Evolutionary conservation across 2,113 vertebrate species (phyloP), one percentile per base, ranked within the genome.

Genomic region (Oxyruncus cristatus): DNA sequence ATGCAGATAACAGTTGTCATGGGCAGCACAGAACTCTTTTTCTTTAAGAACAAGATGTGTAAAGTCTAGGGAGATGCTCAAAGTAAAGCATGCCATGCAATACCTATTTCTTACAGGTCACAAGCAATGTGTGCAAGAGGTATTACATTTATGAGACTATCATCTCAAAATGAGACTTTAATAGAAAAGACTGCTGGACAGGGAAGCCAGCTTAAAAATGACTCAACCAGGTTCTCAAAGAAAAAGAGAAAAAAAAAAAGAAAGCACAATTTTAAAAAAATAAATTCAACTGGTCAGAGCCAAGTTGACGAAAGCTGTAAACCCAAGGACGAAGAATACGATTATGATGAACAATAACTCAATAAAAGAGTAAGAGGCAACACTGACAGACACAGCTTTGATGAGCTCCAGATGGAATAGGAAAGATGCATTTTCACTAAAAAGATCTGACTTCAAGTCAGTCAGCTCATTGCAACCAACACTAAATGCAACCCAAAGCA

Each of bases 1-100:
- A n/a, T 0, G 1, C 26, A 56, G 15, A 19, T 46, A 76, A 73
- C 4, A 5, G 52, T 5, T 53, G 28, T 41, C 52, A 15, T 0
- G 4, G 46, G 44, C 52, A 88, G n/a, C 52, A 79, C 3, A 50
- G 15, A 59, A 10, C 33, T 44, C 14, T 39, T 2, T 27, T 46
- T 39, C 80, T 42, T 22, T 14, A 94, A 28, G 8, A 41, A n/a
- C 21, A 77, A 56, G 30, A 70, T 11, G 20, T 3, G 2, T 9
- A 61, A 71, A 2, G 0, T 1, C 8, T 4, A 72, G 22, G 11
- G 56, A 83, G n/a, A 66, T 4, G 18, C 9, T n/a, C 24, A 32
- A 79, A n/a, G 8, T 47, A 32, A 61, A 91, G 59, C 11, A 46
- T 12, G 22, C 5, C 62, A 37, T 3, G 13, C 22, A 56, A 68